Evolutionary conservation across 2,797 vertebrate species (phyloP).

Genomic region (Falco peregrinus): DNA sequence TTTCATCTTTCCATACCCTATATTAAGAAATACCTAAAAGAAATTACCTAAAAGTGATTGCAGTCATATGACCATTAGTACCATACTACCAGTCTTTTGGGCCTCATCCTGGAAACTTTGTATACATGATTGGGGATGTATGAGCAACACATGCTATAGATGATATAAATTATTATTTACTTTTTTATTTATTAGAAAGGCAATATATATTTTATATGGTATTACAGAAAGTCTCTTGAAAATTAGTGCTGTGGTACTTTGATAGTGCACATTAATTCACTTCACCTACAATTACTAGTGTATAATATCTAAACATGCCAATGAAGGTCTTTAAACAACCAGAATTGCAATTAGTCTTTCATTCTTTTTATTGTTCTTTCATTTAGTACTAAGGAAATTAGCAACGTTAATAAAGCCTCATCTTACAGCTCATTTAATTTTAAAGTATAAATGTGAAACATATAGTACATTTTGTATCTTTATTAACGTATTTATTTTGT

Average conservation of each 20-base stretch:
- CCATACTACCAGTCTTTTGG: background rate
- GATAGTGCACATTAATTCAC: background rate
- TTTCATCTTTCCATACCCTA: background rate
- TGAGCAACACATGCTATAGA: background rate
- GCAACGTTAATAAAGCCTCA: background rate
- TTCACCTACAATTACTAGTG: background rate
- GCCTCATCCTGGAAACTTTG: background rate
- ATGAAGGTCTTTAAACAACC: background rate
- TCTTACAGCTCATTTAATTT: background rate
- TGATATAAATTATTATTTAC: background rate
- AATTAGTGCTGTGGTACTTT: background rate
- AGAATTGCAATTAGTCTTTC: background rate
- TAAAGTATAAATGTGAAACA: background rate
- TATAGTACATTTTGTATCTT: background rate
- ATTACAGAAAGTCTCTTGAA: background rate
- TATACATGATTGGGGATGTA: background rate
- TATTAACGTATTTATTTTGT: background rate
- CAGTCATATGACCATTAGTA: rapidly evolving
- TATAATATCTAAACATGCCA: background rate
- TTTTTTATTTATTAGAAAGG: background rate
- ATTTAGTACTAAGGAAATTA: background rate
- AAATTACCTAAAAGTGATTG: background rate
- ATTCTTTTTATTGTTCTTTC: background rate
- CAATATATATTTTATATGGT: background rate
- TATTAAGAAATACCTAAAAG: background rate